Evolutionary conservation across 2,113 vertebrate species (phyloP), one percentile per base, ranked within the genome.

Genomic region (Dicerorhinus sumatrensis): DNA sequence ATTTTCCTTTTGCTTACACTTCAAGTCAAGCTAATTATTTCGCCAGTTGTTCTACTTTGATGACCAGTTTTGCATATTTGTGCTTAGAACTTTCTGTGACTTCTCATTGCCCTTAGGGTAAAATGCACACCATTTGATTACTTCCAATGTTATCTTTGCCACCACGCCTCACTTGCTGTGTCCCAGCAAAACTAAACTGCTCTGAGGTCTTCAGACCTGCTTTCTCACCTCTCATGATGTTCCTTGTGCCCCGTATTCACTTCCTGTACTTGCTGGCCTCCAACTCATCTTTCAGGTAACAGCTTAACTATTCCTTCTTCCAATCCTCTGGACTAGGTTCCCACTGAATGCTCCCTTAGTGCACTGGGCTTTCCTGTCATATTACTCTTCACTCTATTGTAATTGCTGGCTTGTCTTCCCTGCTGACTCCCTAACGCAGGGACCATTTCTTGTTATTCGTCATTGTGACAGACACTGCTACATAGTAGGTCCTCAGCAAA

Each of bases 21-120:
- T 90, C 91, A 84, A 81, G 80, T 89, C 93, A 89, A 80, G 79
- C 48, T 79, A 63, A 36, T 93, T 80, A 48, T 62, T 97, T 97
- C 75, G 54, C 9, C 18, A 42, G 31, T 46, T 75, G 4, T 56
- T 96, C 51, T 29, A 29, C 31, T 80, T 83, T 89, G 88, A 51
- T 89, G 56, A 67, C 58, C 25, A 36, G 51, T 67, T 86, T 69
- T 73, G 63, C 88, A 39, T 48, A 31, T 89, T 73, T 51, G n/a
- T 65, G 63, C 90, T 84, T 84, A 58, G 77, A 83, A 60, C 33
- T 67, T 76, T 36, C 69, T 46, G 0, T 20, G 39, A 81, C 51
- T 75, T 83, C 84, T 93, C 46, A 54, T n/a, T 93, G 73, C 36
- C 54, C 42, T 63, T 23, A 69, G 72, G 36, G 54, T 63, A 46